Conservation (phyloP, 1,140 invertebrate genomes). For the Hetaerina americana region DNA sequence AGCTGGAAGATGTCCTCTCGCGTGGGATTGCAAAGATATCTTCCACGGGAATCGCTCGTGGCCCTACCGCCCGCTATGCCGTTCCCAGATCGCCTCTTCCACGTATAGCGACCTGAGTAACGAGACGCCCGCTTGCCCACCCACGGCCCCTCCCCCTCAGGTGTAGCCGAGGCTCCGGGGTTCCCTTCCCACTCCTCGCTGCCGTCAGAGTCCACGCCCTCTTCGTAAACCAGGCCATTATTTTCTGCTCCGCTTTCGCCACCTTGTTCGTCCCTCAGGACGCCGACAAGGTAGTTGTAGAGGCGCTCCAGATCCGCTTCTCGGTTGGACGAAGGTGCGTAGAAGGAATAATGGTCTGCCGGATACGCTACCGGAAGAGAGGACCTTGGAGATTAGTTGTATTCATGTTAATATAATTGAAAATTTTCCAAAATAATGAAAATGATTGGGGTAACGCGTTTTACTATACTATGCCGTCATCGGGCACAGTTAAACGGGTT, state of each 20-base stretch:
- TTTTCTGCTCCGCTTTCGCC: neutral
- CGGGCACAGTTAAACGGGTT: too few species aligned
- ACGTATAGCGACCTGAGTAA: neutral
- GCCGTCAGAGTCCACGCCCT: neutral
- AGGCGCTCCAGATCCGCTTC: neutral
- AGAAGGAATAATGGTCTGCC: neutral
- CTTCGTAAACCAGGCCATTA: neutral
- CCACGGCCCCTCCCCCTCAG: neutral
- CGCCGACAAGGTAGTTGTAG: neutral
- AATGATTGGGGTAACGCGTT: too few species aligned
- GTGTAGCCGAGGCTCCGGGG: neutral
- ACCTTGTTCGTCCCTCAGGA: neutral
- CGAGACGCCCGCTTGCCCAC: neutral
- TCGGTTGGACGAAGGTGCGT: neutral
- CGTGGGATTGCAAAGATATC: constrained; percentile 40
- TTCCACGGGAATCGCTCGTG: neutral
- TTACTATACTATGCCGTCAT: too few species aligned
- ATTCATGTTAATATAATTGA: too few species aligned
- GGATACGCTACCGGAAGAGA: neutral
- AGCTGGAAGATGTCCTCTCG: constrained; percentile 44
- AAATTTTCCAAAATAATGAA: too few species aligned
- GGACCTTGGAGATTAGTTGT: too few species aligned
- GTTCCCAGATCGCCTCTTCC: neutral
- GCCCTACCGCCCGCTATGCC: neutral
- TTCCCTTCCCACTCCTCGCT: too few species aligned